Evolutionary conservation across 2,113 vertebrate genomes (phyloP), one percentile per base, ranked within the genome.

Genomic region (Siphamia tubifer): DNA sequence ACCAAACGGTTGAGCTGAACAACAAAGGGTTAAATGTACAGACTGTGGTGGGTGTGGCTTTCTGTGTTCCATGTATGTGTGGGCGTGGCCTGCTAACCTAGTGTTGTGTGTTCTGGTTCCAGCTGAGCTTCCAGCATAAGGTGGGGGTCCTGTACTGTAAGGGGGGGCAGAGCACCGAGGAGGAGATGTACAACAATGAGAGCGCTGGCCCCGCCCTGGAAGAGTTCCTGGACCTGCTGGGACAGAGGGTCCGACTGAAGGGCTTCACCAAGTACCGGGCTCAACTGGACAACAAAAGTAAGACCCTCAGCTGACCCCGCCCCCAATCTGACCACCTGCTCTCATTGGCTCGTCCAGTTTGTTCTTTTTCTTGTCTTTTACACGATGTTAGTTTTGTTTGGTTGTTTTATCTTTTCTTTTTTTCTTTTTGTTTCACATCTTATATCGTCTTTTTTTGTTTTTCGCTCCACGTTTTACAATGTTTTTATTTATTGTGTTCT

Each of bases 181-280:
- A 99, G 71, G 98, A 99, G 81, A 99, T 99, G 97, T 99, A 99
- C 74, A 99, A 98, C 85, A 99, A 99, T 1, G 96, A 99, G 88
- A 94, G 92, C 1, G 95, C 94, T 0, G 96, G 96, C 3, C 94
- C 96, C 0, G 96, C 94, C 4, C 94, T 99, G 72, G 96, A 99
- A 5, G 97, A 99, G 79, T 99, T 99, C 86, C 91, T 99, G 68
- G 96, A 98, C 86, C 93, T 99, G 11, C 92, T 99, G n/a, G 98
- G 98, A 51, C 96, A 98, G 88, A 92, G 96, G 74, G 98, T 99
- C 49, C 92, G 96, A 5, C 93, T 99, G 57, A 98, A 98, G 78
- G 96, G 96, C 39, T 99, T 99, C 85, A 95, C 71, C 75, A 99
- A 99, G 90, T 99, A 98, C 85, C 90, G 96, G 68, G 98, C 98